These are phyloP conservation scores for Amyelois transitella DNA, from an alignment of 1,140 invertebrate genomes.

Conservation along the genomic window DNA sequence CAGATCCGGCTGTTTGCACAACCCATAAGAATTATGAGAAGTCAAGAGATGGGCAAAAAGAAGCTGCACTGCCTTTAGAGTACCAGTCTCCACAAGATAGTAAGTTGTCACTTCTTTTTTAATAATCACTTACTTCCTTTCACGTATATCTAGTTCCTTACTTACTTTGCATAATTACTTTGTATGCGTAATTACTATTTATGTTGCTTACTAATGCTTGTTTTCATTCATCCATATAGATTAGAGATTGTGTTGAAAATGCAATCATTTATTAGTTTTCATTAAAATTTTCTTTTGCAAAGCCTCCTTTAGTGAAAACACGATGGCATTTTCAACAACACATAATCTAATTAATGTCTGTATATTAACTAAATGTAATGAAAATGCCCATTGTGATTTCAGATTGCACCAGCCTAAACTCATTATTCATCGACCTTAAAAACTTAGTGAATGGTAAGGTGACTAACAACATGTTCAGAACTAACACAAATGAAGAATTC, in stretches of 20 bases:
- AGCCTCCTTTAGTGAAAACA: constrained; percentile 60
- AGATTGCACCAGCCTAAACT: constrained; percentile 63
- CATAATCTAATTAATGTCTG: constrained; percentile 25
- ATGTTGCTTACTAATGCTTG: constrained; percentile 38
- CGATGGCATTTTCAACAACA: constrained; percentile 74
- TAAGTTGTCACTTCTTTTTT: constrained; percentile 40
- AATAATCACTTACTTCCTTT: not conserved
- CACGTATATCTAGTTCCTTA: not conserved
- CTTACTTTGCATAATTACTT: not conserved
- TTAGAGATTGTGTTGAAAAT: constrained; percentile 71
- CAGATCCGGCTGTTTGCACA: constrained; percentile 59
- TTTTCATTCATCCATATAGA: constrained; percentile 21
- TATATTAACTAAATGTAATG: constrained; percentile 25
- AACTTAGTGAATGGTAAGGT: constrained; percentile 68
- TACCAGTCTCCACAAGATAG: constrained; percentile 65
- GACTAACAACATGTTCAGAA: constrained; percentile 40
- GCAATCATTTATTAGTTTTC: constrained; percentile 64
- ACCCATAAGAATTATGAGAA: constrained; percentile 53
- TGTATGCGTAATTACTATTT: constrained; percentile 4
- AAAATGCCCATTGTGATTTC: constrained; percentile 73
- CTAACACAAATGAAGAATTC: constrained; percentile 42
- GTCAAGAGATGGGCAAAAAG: constrained; percentile 49
- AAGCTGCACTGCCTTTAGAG: constrained; percentile 39
- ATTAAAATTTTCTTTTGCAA: constrained; percentile 60
- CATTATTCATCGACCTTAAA: constrained; percentile 67